phyloP scores from a whole-genome alignment of 2,888 invertebrate genomes.

The Xiphydria camelus region DNA sequence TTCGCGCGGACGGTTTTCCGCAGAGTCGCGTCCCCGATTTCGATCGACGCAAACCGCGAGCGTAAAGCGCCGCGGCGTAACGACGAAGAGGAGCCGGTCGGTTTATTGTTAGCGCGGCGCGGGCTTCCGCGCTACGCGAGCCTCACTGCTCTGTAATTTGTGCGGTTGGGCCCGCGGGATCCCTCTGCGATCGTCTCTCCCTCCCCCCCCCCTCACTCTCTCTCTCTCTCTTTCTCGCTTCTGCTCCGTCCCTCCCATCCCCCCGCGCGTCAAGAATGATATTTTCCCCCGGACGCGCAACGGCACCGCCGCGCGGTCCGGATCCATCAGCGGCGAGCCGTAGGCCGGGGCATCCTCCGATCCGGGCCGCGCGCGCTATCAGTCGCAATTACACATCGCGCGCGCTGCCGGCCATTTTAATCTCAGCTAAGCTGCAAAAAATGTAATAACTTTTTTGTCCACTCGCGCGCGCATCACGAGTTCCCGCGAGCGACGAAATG shows the following conservation, averaged over 20 bases:
- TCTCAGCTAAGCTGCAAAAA: conserved; percentile 38
- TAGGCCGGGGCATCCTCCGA: not conserved
- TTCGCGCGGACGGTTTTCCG: no score
- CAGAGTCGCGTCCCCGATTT: no score
- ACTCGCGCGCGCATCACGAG: conserved; percentile 5
- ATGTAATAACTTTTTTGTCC: conserved; percentile 37
- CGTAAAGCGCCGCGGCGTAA: conserved; percentile 9
- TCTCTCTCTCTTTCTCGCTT: no score
- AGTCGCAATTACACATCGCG: conserved; percentile 44
- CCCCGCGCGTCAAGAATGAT: conserved; percentile 34
- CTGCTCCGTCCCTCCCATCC: conserved; percentile 24
- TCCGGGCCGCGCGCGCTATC: conserved; percentile 26
- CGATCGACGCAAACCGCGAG: no score
- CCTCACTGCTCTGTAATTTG: conserved; percentile 48
- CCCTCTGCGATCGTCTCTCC: no score
- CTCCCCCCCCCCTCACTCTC: no score
- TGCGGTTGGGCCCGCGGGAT: conserved; percentile 47
- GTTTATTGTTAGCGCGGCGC: no score
- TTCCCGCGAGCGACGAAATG: conserved; percentile 1
- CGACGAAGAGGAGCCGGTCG: conserved; percentile 17
- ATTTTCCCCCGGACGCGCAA: conserved; percentile 26
- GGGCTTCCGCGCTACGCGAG: conserved; percentile 38
- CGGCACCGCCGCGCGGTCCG: no score
- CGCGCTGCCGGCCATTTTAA: conserved; percentile 34
- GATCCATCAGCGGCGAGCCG: not conserved